phyloP scores from a whole-genome alignment of 2,113 vertebrate species.

The Labeo catla region DNA sequence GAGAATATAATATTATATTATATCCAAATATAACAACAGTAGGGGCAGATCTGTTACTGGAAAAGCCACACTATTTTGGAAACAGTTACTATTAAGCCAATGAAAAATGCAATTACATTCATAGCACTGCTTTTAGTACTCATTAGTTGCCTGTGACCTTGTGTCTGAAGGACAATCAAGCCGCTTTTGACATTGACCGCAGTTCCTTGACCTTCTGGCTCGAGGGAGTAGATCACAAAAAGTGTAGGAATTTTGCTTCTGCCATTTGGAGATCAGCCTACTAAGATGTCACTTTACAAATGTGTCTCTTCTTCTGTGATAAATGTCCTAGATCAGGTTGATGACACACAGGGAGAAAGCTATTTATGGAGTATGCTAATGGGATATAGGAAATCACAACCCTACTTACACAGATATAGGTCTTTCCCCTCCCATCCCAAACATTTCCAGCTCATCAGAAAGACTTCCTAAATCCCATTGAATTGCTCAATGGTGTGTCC shows the following conservation, averaged over 20 bases:
- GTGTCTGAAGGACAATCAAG: neutral
- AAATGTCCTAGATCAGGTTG: conserved; percentile 65
- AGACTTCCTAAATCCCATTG: neutral
- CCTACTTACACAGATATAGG: conserved; percentile 15
- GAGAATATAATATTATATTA: no score
- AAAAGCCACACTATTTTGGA: neutral
- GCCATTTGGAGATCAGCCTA: conserved; percentile 47
- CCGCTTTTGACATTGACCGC: neutral
- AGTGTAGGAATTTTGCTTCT: neutral
- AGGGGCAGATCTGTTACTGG: neutral
- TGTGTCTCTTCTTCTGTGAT: conserved; percentile 55
- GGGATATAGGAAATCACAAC: conserved; percentile 14
- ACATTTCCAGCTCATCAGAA: neutral
- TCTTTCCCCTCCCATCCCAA: conserved; percentile 3
- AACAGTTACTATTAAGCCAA: neutral
- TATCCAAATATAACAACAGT: no score
- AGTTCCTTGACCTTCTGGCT: neutral
- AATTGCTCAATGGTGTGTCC: conserved; percentile 24
- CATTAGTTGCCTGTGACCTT: neutral
- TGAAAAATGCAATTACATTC: neutral
- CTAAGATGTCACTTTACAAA: conserved; percentile 59
- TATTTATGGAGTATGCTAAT: conserved; percentile 53
- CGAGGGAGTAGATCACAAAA: neutral
- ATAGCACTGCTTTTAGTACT: neutral
- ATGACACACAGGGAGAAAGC: conserved; percentile 53